phyloP scores from a whole-genome alignment of 2,797 vertebrate species.

The Carcharodon carcharias region DNA sequence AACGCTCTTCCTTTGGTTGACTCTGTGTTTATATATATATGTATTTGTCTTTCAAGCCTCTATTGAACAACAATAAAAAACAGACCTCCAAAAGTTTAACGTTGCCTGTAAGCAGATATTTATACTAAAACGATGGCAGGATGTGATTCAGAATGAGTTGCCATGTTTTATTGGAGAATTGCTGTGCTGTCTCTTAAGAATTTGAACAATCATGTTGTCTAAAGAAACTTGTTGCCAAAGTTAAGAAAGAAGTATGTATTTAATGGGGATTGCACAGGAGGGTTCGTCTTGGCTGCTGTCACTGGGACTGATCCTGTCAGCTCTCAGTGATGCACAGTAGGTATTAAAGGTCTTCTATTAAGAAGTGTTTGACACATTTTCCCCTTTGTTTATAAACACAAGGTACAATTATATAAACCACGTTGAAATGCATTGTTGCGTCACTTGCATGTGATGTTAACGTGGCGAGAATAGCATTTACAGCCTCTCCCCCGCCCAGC shows the following conservation, averaged over 20 bases:
- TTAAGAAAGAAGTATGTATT: neutral
- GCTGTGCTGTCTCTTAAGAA: neutral
- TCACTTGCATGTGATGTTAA: constrained; percentile 17
- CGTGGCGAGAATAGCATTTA: neutral
- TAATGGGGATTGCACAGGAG: neutral
- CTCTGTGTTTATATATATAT: too few species aligned
- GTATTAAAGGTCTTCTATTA: neutral
- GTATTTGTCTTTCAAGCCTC: neutral
- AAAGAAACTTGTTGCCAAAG: constrained; percentile 23
- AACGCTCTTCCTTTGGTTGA: neutral
- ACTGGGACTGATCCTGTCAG: neutral
- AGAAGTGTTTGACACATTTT: neutral
- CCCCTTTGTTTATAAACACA: neutral
- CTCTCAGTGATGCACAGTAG: neutral
- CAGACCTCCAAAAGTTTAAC: neutral
- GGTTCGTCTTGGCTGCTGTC: neutral
- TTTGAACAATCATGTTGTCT: too few species aligned
- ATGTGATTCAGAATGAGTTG: neutral
- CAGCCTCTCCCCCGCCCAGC: neutral
- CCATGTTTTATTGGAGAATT: neutral
- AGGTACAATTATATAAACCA: neutral
- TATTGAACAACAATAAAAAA: neutral
- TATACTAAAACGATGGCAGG: neutral
- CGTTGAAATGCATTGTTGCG: neutral
- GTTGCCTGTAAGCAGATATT: neutral